These are phyloP conservation scores for Carollia perspicillata DNA, from an alignment of 2,113 vertebrate species.

Conservation along the genomic window DNA sequence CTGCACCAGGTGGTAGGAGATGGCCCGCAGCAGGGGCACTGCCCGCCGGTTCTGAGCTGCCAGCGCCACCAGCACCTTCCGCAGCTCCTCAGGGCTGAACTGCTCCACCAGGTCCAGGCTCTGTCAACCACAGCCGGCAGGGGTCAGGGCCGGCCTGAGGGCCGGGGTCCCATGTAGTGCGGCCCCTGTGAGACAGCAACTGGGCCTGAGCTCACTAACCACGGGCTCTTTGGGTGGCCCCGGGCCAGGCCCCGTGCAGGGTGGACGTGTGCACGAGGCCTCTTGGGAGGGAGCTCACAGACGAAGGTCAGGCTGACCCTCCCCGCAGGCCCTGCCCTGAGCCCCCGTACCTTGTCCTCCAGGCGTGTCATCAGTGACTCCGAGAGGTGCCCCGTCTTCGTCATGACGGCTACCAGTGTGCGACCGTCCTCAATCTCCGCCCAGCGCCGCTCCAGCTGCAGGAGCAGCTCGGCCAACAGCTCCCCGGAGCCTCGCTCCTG, in stretches of 20 bases:
- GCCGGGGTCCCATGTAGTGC: conserved; percentile 57
- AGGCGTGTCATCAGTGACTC: conserved; percentile 86
- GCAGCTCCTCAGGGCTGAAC: conserved; percentile 87
- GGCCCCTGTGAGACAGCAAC: conserved; percentile 68
- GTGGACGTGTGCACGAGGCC: no score
- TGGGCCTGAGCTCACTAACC: conserved; percentile 65
- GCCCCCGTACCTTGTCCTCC: conserved; percentile 91
- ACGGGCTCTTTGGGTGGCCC: neutral
- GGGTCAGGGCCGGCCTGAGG: conserved; percentile 59
- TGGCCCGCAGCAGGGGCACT: conserved; percentile 87
- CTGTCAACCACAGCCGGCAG: conserved; percentile 79
- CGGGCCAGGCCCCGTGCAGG: no score
- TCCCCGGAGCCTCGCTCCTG: conserved; percentile 32
- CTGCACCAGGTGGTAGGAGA: conserved; percentile 92
- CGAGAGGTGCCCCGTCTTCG: conserved; percentile 77
- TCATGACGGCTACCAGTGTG: conserved; percentile 80
- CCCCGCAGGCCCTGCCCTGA: neutral
- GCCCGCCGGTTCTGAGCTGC: conserved; percentile 85
- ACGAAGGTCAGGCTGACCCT: neutral
- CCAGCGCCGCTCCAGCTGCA: conserved; percentile 94
- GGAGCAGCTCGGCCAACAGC: conserved; percentile 81
- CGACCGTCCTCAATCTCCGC: conserved; percentile 86
- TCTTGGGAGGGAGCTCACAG: neutral
- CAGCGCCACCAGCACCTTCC: conserved; percentile 82
- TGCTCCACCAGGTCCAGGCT: conserved; percentile 89